Evolutionary conservation across 2,113 vertebrate species (phyloP), one percentile per base, ranked within the genome.

Genomic region (Puffinus mauretanicus): DNA sequence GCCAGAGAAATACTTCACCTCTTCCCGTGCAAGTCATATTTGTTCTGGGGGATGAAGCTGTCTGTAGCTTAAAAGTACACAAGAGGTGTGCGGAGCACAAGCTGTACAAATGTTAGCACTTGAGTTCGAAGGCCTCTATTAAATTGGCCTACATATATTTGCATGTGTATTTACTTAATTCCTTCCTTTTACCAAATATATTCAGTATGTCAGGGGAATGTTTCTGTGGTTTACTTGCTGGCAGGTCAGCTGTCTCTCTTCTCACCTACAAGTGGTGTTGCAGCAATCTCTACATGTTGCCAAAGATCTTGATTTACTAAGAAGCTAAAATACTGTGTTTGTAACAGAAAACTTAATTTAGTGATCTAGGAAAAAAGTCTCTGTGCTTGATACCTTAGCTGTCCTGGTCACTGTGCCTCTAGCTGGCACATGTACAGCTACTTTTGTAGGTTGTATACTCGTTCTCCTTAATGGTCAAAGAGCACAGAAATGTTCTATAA

Each of bases 21-120:
- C 58, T 51, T 58, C 49, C 13, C 22, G 24, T 4, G 21, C 62
- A 20, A 4, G 18, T 77, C 4, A 0, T 85, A 30, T 77, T 94
- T 89, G 36, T 70, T 70, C 62, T 93, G 26, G 26, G 60, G 67
- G 82, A 96, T 88, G 85, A 90, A 94, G 95, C 67, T 67, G 85
- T 88, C 92, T 77, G 88, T 24, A 77, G 88, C 76, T 70, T 55
- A 3, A 76, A 86, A 52, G 69, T 36, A 83, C 85, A 81, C 86
- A 93, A 19, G 55, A 75, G 87, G 65, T 73, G 65, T 73, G 58
- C 78, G 70, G 82, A 72, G 55, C 29, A 27, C 47, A 82, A 95
- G 78, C 96, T 94, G 55, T 80, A 80, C 84, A 94, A 95, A 94
- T 94, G 94, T 91, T 93, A 94, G 87, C 84, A 36, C 83, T 89